phyloP scores from a whole-genome alignment of 2,888 invertebrate species.

The Lapara coniferarum region DNA sequence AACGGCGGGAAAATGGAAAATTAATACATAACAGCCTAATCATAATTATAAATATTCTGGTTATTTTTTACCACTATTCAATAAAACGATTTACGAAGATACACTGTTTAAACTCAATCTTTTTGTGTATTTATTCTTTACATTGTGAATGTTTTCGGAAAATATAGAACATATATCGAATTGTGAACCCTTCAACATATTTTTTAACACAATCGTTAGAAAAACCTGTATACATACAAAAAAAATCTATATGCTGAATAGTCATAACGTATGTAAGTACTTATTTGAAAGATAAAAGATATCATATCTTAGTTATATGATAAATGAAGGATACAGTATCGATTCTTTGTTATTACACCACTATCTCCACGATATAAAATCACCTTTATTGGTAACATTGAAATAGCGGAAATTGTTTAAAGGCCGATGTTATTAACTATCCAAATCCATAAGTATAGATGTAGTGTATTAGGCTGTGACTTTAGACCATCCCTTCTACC shows the following conservation, averaged over 20 bases:
- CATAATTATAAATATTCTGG: too few relatives aligned
- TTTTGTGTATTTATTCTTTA: too few relatives aligned
- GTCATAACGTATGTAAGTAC: constrained; percentile 2
- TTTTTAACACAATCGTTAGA: not conserved
- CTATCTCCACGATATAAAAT: constrained; percentile 6
- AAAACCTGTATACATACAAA: constrained; percentile 4
- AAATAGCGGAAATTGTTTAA: not conserved
- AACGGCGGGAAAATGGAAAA: too few relatives aligned
- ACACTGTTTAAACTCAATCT: too few relatives aligned
- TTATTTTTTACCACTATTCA: too few relatives aligned
- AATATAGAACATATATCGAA: too few relatives aligned
- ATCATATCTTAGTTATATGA: constrained; percentile 38
- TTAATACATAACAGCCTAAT: too few relatives aligned
- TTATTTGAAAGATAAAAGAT: constrained; percentile 42
- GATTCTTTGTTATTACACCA: constrained; percentile 27
- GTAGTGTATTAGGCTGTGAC: too few relatives aligned
- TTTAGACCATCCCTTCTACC: too few relatives aligned
- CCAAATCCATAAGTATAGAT: not conserved
- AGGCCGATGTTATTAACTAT: not conserved
- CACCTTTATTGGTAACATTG: not conserved
- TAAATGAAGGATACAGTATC: constrained; percentile 26
- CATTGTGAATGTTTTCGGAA: too few relatives aligned
- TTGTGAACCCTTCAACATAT: too few relatives aligned
- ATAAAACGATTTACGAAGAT: too few relatives aligned
- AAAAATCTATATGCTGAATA: constrained; percentile 7